Conservation (phyloP, 2,888 invertebrate species). For the Nudaria mundana region DNA sequence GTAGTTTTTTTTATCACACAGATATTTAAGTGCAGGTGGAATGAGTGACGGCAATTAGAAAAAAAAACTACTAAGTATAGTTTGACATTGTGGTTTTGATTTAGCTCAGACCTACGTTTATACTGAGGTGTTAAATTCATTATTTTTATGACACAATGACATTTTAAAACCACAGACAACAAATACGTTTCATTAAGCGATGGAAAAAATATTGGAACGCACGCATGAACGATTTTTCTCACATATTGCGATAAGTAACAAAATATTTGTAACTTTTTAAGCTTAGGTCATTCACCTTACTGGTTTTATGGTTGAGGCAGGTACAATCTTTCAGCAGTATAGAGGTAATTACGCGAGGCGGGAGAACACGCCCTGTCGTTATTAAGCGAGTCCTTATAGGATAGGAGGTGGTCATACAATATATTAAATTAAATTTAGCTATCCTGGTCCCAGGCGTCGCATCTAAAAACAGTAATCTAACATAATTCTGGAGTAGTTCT, state of each 20-base stretch:
- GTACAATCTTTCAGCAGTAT: conserved; percentile 37
- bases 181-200: too few relatives aligned
- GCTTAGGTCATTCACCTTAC: conserved; percentile 22
- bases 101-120: too few relatives aligned
- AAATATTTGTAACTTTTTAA: conserved; percentile 7
- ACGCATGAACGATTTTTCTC: neutral
- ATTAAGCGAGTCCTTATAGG: conserved; percentile 19
- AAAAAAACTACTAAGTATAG: neutral
- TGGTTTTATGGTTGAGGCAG: conserved; percentile 15
- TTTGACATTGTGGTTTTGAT: too few relatives aligned
- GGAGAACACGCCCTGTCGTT: conserved; percentile 19
- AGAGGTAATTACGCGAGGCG: conserved; percentile 32
- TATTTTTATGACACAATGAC: neutral
- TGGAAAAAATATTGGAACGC: neutral
- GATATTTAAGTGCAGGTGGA: neutral
- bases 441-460: too few relatives aligned
- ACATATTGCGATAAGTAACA: neutral
- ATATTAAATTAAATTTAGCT: too few relatives aligned
- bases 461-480: too few relatives aligned
- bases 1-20: neutral
- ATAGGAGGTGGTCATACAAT: conserved; percentile 17
- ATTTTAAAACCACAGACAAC: neutral
- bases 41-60: too few relatives aligned
- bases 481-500: too few relatives aligned
- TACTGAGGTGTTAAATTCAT: too few relatives aligned